Evolutionary conservation across 2,888 invertebrate genomes (phyloP), one percentile per base, ranked within the genome.

Genomic region (Cyclophora albipunctata): DNA sequence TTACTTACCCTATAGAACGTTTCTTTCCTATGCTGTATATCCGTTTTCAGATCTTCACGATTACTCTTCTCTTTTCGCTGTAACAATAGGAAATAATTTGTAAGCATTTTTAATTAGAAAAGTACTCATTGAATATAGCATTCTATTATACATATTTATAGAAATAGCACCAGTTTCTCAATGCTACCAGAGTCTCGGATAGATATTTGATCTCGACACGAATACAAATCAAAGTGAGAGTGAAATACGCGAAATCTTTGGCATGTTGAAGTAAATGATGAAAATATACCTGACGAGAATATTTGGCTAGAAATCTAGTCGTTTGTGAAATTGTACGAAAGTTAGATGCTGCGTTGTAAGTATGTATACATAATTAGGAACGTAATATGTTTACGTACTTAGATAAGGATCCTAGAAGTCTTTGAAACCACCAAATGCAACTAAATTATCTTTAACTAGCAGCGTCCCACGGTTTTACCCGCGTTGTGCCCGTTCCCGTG

Each of bases 11-110:
- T 79, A 53, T 87, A 88, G 67, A 80, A 87, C 42, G 82, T 87
- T 81, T 88, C 87, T 71, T 87, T 87, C 59, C 88, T 78, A 66
- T 87, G 88, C 62, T 86, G 86, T 76, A 87, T 87, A 48, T 86
- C 86, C 55, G 88, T 88, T 74, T 84, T 87, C 59, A 88, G 68
- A 76, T 81, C 79, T 69, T 85, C 87, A 52, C 87, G 75, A 62
- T 87, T 82, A 52, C 71, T 84, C 57, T 79, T 86, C 57, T 84
- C 86, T 77, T 83, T 87, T 63, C 77, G 75, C 88, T 88, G 81
- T 3, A 86, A 84, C 84, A 87, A 85, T 48, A 7, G 47, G 59
- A 67, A 66, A 55, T 2, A 20, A 5, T 5, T 42, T 4, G 7
- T 42, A 42, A 53, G 40, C 6, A 34, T 20, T 20, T 20, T 40